Conservation (phyloP, 1,140 invertebrate species). For the Zaprionus lachaisei region DNA sequence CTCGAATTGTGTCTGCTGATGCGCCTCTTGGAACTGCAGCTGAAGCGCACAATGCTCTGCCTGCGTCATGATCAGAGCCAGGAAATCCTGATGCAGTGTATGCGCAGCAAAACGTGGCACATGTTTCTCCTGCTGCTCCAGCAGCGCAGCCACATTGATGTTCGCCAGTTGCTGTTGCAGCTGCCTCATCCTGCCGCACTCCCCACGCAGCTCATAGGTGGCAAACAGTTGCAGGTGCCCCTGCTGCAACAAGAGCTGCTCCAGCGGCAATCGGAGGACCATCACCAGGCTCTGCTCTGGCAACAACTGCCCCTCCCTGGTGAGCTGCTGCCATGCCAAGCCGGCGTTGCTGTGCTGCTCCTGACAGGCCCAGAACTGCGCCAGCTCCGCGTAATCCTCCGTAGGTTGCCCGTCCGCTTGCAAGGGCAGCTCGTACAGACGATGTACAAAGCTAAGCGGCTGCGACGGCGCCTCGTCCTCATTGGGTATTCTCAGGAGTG, state of each 20-base stretch:
- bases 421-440: constrained; percentile 62
- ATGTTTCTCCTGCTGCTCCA: constrained; percentile 34
- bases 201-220: constrained; percentile 37
- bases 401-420: constrained; percentile 49
- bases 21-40: constrained; percentile 34
- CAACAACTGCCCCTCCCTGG: constrained; percentile 6
- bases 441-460: constrained; percentile 31
- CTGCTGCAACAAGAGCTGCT: constrained; percentile 44
- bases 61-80: constrained; percentile 60
- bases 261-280: constrained; percentile 45
- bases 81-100: constrained; percentile 65
- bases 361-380: constrained; percentile 69
- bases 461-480: not conserved
- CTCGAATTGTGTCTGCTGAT: constrained; percentile 46
- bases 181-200: constrained; percentile 8
- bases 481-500: constrained; percentile 37
- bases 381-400: constrained; percentile 55
- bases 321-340: constrained; percentile 36
- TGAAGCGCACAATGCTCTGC: constrained; percentile 35
- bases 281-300: constrained; percentile 62
- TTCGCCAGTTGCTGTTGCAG: constrained; percentile 60
- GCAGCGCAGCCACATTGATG: constrained; percentile 37
- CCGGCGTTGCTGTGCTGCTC: constrained; percentile 37
- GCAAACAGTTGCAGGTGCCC: constrained; percentile 43
- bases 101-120: constrained; percentile 36